Conservation (phyloP, 1,140 invertebrate genomes). For the Drosophila melanogaster region DNA sequence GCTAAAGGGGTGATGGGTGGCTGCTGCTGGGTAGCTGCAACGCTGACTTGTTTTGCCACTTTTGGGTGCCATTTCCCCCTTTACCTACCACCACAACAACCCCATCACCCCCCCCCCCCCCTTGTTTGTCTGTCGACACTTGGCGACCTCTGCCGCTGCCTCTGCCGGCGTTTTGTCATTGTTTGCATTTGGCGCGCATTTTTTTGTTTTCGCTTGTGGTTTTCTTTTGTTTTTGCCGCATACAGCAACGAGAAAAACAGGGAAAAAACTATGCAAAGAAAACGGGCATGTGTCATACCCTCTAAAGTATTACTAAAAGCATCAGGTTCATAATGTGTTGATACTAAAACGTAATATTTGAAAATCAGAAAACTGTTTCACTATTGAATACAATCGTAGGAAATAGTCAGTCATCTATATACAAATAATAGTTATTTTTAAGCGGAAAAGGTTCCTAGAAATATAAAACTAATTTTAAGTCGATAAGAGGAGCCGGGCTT, state of each 20-base stretch:
- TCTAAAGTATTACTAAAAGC: background rate
- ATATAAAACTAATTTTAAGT: background rate
- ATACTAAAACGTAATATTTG: no score
- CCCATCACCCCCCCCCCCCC: background rate
- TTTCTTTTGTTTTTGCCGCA: conserved; percentile 39
- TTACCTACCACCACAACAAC: background rate
- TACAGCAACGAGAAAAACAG: conserved; percentile 5
- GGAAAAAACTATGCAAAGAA: conserved; percentile 1
- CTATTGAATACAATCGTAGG: no score
- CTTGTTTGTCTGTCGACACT: conserved; percentile 66
- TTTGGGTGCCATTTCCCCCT: conserved; percentile 33
- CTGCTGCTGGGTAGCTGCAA: conserved; percentile 1
- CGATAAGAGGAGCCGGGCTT: no score
- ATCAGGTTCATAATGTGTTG: no score
- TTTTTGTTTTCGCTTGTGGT: conserved; percentile 17
- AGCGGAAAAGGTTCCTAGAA: no score
- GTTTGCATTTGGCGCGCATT: conserved; percentile 77
- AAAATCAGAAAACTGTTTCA: background rate
- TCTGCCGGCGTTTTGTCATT: conserved; percentile 76
- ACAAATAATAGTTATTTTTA: background rate
- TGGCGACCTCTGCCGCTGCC: conserved; percentile 65
- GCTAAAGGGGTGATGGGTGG: background rate
- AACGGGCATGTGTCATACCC: conserved; percentile 12
- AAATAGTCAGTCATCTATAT: no score
- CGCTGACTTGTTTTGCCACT: conserved; percentile 72